These are phyloP conservation scores for Harmothoe impar DNA, from an alignment of 2,888 invertebrate genomes.

Conservation along the genomic window DNA sequence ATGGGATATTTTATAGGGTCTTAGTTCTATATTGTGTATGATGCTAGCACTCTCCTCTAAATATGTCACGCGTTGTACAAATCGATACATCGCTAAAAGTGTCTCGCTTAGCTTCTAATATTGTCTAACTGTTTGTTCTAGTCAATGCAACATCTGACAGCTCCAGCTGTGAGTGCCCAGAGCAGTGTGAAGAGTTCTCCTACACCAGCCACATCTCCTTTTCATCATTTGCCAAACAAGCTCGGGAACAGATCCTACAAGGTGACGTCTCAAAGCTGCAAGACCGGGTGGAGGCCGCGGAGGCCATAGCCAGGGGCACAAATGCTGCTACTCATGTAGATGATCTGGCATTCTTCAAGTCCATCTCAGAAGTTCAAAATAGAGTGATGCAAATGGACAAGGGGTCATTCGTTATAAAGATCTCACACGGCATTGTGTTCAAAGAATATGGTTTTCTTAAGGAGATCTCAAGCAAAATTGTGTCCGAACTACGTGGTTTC, in stretches of 20 bases:
- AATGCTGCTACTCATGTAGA: neutral
- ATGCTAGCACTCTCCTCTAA: too few species aligned
- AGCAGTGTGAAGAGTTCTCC: conserved; percentile 38
- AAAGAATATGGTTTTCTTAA: neutral
- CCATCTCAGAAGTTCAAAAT: neutral
- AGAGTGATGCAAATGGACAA: neutral
- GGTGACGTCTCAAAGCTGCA: neutral
- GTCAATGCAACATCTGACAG: neutral
- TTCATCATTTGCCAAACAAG: neutral
- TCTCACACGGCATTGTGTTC: neutral
- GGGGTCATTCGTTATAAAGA: neutral
- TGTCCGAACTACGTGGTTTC: neutral
- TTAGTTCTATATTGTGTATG: too few species aligned
- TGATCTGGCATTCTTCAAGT: neutral
- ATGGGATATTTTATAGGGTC: too few species aligned
- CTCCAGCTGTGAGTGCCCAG: neutral
- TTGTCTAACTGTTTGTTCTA: neutral
- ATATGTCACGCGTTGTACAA: too few species aligned
- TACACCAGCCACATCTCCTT: conserved; percentile 22
- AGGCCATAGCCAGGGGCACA: neutral
- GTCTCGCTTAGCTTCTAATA: too few species aligned
- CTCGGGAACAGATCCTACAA: neutral
- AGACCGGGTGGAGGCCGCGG: neutral
- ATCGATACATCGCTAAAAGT: too few species aligned
- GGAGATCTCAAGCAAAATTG: neutral